Base-by-base conservation (phyloP, 2,888 invertebrate species). In the Brachyptera putata region DNA sequence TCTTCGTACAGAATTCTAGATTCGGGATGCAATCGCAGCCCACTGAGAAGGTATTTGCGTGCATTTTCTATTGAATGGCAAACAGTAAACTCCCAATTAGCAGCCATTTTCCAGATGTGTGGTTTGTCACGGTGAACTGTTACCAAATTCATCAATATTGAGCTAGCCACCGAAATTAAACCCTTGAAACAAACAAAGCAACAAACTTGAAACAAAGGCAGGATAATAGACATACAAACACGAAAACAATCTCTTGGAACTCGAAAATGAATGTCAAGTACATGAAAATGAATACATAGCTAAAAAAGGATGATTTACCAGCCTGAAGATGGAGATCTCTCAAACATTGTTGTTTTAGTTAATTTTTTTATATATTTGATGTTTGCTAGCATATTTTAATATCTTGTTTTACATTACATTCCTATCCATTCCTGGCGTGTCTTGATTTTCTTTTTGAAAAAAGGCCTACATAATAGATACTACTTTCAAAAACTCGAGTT, bases 101-200 rank as follows among this genome's bases (percentile, higher is more conserved):
- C 89, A 0, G 92, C 91, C 66, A 86, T 75, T 60, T 86, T 81
- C 91, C 93, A 95, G 63, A 87, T 77, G 66, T 85, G 81, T 11
- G 86, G 84, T 67, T 86, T 85, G 56, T 87, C 84, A 13, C 85
- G 83, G 71, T 91, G 89, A 5, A 85, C 78, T 82, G 87, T 71
- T 3, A 80, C 71, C 75, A 78, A 75, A 58, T 71, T 71, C 1
- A 71, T 70, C 30, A 77, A 70, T 63, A 75, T 73, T 11, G 71
- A 68, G 63, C 74, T 74, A 4, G 74, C 72, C 25, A 68, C 71
- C 16, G 64, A 67, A 24, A 72, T 70, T 68, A 72, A 73, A 63
- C 68, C 69, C 74, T 74, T 67, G 3, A 64, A 56, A 61, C 58
- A 1, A 50, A 58, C n/a, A n/a, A n/a, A n/a, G n/a, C n/a, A 56